These are phyloP conservation scores for Argyra leucocephala DNA, from an alignment of 2,888 invertebrate genomes.

Conservation along the genomic window DNA sequence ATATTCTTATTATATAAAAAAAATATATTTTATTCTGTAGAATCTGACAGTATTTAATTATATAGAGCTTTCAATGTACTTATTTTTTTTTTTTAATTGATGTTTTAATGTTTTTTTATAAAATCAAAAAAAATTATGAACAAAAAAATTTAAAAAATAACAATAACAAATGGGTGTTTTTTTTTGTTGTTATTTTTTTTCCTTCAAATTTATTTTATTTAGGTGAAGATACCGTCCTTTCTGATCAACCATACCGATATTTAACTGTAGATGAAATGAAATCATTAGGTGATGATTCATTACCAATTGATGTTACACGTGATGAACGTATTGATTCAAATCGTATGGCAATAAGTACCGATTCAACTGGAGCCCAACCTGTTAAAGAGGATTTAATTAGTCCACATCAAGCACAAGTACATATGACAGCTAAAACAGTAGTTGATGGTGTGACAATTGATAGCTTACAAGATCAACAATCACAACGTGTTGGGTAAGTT, in stretches of 20 bases:
- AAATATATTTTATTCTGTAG: too few relatives aligned
- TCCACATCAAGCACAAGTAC: slow-evolving; percentile 51
- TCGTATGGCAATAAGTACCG: slow-evolving; percentile 47
- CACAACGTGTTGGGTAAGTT: slow-evolving; percentile 55
- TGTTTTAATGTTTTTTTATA: too few relatives aligned
- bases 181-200: too few relatives aligned
- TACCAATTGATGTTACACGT: slow-evolving; percentile 85
- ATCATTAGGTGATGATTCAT: slow-evolving; percentile 83
- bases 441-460: slow-evolving; percentile 48
- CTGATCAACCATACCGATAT: slow-evolving; percentile 84
- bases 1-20: too few relatives aligned
- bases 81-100: too few relatives aligned
- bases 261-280: slow-evolving; percentile 94
- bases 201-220: too few relatives aligned
- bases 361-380: slow-evolving; percentile 40
- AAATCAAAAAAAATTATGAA: too few relatives aligned
- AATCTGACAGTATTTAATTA: too few relatives aligned
- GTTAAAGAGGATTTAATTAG: slow-evolving; percentile 54
- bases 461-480: slow-evolving; percentile 49
- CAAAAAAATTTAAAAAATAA: too few relatives aligned
- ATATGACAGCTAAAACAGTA: slow-evolving; percentile 42
- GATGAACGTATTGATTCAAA: slow-evolving; percentile 75
- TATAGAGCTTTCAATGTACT: too few relatives aligned
- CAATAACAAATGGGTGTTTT: too few relatives aligned
- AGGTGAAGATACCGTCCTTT: slow-evolving; percentile 87